These are phyloP conservation scores for Drosophila glabriapex DNA, from an alignment of 2,888 invertebrate species.

Conservation along the genomic window DNA sequence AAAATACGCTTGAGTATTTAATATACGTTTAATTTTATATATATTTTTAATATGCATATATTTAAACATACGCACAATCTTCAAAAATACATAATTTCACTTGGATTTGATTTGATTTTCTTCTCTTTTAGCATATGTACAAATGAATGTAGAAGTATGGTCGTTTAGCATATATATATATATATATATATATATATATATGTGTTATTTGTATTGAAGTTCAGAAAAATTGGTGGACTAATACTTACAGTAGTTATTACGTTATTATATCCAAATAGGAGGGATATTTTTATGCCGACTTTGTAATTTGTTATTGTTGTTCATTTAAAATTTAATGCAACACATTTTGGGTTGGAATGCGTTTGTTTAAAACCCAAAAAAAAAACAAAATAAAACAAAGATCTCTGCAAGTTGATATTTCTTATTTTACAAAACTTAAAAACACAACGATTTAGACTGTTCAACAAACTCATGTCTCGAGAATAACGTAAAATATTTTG, in stretches of 20 bases:
- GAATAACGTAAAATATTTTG: slow-evolving; percentile 59
- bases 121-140: background rate
- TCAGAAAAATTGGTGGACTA: background rate
- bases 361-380: slow-evolving; percentile 5
- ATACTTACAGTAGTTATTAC: slow-evolving; percentile 26
- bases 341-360: background rate
- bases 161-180: background rate
- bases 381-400: background rate
- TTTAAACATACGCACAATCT: background rate
- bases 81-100: slow-evolving; percentile 2
- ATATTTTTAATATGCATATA: background rate
- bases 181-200: background rate
- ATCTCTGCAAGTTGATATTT: slow-evolving; percentile 1
- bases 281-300: background rate
- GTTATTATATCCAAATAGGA: slow-evolving; percentile 7
- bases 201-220: slow-evolving; percentile 1
- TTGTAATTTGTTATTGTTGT: slow-evolving; percentile 1
- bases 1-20: background rate
- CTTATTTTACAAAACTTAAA: slow-evolving; percentile 24
- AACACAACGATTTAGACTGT: slow-evolving; percentile 45
- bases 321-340: slow-evolving; percentile 11
- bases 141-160: background rate
- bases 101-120: background rate
- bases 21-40: background rate
- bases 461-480: slow-evolving; percentile 41